Evolutionary conservation across 1,140 invertebrate species (phyloP), one percentile per base, ranked within the genome.

Genomic region (Diorhabda elongata): DNA sequence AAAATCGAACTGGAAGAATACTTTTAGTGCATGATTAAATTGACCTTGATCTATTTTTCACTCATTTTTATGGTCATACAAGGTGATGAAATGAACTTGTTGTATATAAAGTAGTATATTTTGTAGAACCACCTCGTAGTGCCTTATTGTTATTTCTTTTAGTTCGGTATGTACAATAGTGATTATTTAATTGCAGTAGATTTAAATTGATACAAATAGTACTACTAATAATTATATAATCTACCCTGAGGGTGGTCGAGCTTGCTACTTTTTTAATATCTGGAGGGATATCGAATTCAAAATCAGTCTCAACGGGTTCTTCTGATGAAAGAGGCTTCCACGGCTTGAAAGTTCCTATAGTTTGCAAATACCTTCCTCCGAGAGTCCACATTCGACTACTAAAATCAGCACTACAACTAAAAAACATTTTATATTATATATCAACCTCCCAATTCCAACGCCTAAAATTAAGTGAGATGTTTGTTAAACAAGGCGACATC

Each of bases 341-440:
- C 2, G 85, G 82, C 73, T 85, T 81, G 68, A 86, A 86, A 44
- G 87, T 88, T 52, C 90, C 90, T 67, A 91, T 79, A 7, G 89
- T 91, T 58, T 87, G 86, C 57, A 91, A 77, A 78, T 91, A 91
- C 73, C 87, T 83, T 5, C 90, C 90, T 44, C 84, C 83, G 11
- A 90, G 78, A 9, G 85, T 87, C 90, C 90, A 92, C 72, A 91
- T 81, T 66, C 90, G 82, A 64, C 89, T 87, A 56, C 87, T 88
- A 75, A 85, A 87, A 81, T 92, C 91, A 68, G 85, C 83, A 73
- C 90, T 91, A n/a, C 87, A 87, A 58, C 89, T 91, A 74, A 9
- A 74, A 72, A 59, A 58, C 64, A 8, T 52, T 52, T 52, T 52
- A 8, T 4, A 52, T 52, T 26, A 26, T 26, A 26, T 26, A 26